Conservation (phyloP, 2,888 invertebrate species). For the Agonum fuliginosum region DNA sequence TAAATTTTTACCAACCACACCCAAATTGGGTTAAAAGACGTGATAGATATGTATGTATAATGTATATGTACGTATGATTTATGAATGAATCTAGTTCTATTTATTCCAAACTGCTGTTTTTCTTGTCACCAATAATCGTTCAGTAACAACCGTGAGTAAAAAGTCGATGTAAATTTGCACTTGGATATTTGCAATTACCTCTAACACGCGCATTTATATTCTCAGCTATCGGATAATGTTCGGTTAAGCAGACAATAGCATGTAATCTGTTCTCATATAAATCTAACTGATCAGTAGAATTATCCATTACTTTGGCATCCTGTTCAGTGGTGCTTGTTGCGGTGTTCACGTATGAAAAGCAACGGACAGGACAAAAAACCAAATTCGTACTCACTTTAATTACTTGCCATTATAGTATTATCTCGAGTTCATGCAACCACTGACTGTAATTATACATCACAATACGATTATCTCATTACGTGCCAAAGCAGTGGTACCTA, state of each 20-base stretch:
- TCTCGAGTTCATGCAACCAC: constrained; percentile 40
- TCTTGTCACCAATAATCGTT: not conserved
- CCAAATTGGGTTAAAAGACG: too few species aligned
- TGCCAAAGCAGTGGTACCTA: not conserved
- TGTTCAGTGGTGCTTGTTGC: not conserved
- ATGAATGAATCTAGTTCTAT: too few species aligned
- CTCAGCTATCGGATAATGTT: constrained; percentile 31
- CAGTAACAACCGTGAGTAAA: not conserved
- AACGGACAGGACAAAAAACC: constrained; percentile 42
- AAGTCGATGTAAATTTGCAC: not conserved
- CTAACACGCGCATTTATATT: constrained; percentile 12
- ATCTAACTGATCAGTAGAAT: constrained; percentile 41
- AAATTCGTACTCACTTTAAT: constrained; percentile 49
- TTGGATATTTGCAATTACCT: constrained; percentile 23
- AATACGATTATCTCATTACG: constrained; percentile 55
- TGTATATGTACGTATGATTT: too few species aligned
- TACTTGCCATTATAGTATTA: constrained; percentile 55
- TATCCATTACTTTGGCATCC: constrained; percentile 44
- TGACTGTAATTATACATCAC: constrained; percentile 52
- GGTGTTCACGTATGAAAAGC: constrained; percentile 8
- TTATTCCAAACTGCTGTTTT: too few species aligned
- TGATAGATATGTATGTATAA: too few species aligned
- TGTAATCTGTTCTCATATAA: constrained; percentile 47
- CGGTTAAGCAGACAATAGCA: constrained; percentile 19
- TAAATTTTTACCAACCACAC: too few species aligned